Conservation (phyloP, 2,113 vertebrate species). For the Fregata magnificens region DNA sequence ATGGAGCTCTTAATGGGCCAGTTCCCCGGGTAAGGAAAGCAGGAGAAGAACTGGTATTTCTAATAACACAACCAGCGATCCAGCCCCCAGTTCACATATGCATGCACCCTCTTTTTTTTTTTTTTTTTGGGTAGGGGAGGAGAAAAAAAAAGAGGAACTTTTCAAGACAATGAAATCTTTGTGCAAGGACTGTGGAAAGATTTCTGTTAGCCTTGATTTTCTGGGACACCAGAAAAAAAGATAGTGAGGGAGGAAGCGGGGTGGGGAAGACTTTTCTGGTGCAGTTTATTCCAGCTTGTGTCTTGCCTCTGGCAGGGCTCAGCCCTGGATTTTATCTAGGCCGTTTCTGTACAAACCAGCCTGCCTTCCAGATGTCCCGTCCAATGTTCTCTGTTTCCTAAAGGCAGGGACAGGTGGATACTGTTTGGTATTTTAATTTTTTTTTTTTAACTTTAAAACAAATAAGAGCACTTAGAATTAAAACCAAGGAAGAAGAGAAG, state of each 20-base stretch:
- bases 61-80: background rate
- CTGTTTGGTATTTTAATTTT: background rate
- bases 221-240: background rate
- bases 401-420: background rate
- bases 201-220: background rate
- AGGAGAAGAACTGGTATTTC: background rate
- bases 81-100: background rate
- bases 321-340: background rate
- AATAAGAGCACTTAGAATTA: background rate
- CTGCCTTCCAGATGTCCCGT: background rate
- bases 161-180: background rate
- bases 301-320: background rate
- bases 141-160: background rate
- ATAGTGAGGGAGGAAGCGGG: background rate
- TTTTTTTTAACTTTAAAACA: background rate
- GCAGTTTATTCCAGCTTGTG: background rate
- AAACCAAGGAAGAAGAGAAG: background rate
- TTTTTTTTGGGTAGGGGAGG: background rate
- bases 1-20: background rate
- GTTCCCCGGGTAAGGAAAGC: background rate
- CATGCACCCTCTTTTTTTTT: background rate
- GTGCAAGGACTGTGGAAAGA: background rate
- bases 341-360: background rate
- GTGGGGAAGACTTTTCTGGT: background rate
- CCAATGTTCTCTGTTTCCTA: background rate